Base-by-base conservation (phyloP, 30 jellyfish, hydroid and myxozoan genomes). In the Aurelia aurita complex sp. Pacific region DNA sequence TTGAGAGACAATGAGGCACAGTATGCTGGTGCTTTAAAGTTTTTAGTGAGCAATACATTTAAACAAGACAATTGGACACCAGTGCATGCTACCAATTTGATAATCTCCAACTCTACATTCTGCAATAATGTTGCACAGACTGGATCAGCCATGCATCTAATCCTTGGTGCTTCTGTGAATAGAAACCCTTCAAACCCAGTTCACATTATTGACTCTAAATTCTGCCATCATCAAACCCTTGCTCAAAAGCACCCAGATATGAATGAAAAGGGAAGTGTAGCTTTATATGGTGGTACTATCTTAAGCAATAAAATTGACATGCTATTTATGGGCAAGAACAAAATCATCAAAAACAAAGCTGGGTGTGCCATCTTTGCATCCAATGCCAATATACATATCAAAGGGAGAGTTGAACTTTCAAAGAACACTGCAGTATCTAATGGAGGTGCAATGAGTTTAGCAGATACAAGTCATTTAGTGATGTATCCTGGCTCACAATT, bases 401-500 rank as follows among this genome's bases (percentile, higher is more conserved):
- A 64, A 3, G 97, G 96, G 33, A 53, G 70, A 13, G 55, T 92
- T 36, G 60, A 16, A 11, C 83, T 92, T 62, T 17, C 78, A 38
- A 32, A 57, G 13, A 92, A 92, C 79, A 17, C 42, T 3, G 97
- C 88, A 4, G 15, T 51, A 15, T 5, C 93, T 33, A 59, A 83
- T 67, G 98, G 98, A 11, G 98, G 97, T 23, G 98, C 88, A 17
- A 77, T 92, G 92, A 19, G 89, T 2, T 53, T 92, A 64, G 79
- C 96, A 15, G 98, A 92, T 76, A 92, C 91, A 23, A 92, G 98
- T 77, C 85, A 79, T 64, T 71, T 92, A 42, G 61, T 74, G 38
- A 55, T 92, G 72, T 51, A 76, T 68, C 87, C 96, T 2, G 88
- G 88, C 2, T 64, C 93, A 10, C 83, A 78, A 34, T 62, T 92